Evolutionary conservation across 1,140 invertebrate species (phyloP).

Genomic region (Pissodes strobi): DNA sequence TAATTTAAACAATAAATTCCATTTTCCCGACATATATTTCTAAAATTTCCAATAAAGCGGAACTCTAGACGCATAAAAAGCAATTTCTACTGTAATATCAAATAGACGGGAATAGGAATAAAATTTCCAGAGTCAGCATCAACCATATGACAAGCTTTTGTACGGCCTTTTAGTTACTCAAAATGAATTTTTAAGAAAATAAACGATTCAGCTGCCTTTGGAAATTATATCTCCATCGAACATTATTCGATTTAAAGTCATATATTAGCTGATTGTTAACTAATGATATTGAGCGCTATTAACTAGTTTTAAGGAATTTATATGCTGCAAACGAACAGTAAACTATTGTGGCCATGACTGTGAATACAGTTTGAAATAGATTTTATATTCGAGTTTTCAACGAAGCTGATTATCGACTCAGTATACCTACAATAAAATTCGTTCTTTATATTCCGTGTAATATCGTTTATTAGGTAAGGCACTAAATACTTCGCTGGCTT

Average conservation of each 20-base stretch:
- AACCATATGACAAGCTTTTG: neutral
- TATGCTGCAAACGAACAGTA: too few species aligned
- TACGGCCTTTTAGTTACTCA: neutral
- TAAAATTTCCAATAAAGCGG: conserved; percentile 7
- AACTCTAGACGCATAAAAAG: conserved; percentile 1
- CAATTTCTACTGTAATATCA: conserved; percentile 11
- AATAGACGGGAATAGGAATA: neutral
- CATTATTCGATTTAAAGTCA: too few species aligned
- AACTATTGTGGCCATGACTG: too few species aligned
- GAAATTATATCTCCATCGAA: too few species aligned
- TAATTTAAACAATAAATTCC: conserved; percentile 9
- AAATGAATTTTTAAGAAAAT: too few species aligned
- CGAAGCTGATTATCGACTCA: too few species aligned
- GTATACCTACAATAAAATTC: neutral
- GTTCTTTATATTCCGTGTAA: neutral
- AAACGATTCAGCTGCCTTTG: too few species aligned
- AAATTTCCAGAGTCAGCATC: conserved; percentile 8
- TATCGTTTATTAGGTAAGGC: neutral
- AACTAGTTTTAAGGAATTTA: too few species aligned
- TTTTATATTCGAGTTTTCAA: too few species aligned
- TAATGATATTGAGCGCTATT: too few species aligned
- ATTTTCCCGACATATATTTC: neutral
- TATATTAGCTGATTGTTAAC: too few species aligned
- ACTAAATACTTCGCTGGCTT: neutral
- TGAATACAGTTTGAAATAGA: too few species aligned